Base-by-base conservation (phyloP, 2,888 invertebrate species). In the Ochropacha duplaris region DNA sequence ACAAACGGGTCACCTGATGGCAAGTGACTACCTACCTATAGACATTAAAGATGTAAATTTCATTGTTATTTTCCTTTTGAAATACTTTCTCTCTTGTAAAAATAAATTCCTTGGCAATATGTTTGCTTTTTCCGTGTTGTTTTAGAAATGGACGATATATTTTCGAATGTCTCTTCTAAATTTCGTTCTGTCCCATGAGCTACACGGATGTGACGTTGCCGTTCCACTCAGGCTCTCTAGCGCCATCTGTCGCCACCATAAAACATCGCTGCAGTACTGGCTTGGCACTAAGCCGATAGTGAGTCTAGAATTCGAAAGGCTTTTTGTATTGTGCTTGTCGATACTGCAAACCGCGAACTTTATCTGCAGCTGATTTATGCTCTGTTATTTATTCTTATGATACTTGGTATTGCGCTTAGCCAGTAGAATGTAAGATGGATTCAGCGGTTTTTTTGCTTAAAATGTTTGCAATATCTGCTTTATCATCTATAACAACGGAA, bases 221-320 rank as follows among this genome's bases (percentile, higher is more conserved):
- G 63, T 68, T 59, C 68, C 62, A 70, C 62, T 61, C 68, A 62
- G 58, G 66, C 60, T 62, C 60, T 62, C 69, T 71, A 72, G 66
- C 74, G 76, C 80, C 84, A 85, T 83, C 81, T 86, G 87, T 75
- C 74, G 77, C 54, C 65, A 59, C 68, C 74, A 78, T 87, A 87
- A 86, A 85, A 86, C 74, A 72, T 66, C 71, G 71, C 69, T 72
- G 75, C 75, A 74, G 65, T 66, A 57, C 58, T 66, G 71, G 69
- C 75, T 78, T 81, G 81, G 84, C 84, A 83, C 71, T 78, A 78
- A 82, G 81, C 84, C 82, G 80, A 78, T 78, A 74, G 65, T 65
- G 55, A 56, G 60, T 60, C 55, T 50, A 57, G 67, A 66, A 73
- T 65, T 62, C 57, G 61, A 65, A 65, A 56, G 60, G 62, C 61